Evolutionary conservation across 2,113 vertebrate genomes (phyloP).

Genomic region (Sapayoa aenigma): DNA sequence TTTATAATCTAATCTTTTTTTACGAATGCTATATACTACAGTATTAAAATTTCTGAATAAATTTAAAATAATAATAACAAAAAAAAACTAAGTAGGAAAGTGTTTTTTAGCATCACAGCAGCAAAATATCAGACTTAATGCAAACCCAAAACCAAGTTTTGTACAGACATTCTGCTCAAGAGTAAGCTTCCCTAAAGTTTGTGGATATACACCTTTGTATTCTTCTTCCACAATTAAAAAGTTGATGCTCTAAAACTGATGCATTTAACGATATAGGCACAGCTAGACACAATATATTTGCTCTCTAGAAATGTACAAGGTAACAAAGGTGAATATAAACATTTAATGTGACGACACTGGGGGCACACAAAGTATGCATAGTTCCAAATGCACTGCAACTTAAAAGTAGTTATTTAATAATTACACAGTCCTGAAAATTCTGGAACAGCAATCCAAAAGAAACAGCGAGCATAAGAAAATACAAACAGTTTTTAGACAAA

Average conservation of each 20-base stretch:
- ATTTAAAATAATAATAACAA: background rate
- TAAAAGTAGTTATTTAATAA: background rate
- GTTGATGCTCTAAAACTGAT: background rate
- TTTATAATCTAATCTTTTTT: background rate
- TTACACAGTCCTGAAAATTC: background rate
- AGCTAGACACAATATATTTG: background rate
- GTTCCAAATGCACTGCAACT: background rate
- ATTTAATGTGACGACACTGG: background rate
- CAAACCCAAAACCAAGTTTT: background rate
- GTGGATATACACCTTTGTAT: rapidly evolving
- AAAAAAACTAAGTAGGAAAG: background rate
- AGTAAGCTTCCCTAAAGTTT: background rate
- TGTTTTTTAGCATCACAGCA: background rate
- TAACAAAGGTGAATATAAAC: background rate
- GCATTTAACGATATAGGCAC: background rate
- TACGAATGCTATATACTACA: background rate
- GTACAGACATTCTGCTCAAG: background rate
- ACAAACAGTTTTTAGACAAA: background rate
- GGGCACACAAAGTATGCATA: background rate
- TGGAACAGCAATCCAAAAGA: background rate
- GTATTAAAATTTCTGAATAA: background rate
- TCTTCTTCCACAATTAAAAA: background rate
- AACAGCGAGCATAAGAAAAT: background rate
- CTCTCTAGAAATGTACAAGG: background rate
- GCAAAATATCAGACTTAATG: background rate